Evolutionary conservation across 2,888 invertebrate species (phyloP), one percentile per base, ranked within the genome.

Genomic region (Apamea sordens): DNA sequence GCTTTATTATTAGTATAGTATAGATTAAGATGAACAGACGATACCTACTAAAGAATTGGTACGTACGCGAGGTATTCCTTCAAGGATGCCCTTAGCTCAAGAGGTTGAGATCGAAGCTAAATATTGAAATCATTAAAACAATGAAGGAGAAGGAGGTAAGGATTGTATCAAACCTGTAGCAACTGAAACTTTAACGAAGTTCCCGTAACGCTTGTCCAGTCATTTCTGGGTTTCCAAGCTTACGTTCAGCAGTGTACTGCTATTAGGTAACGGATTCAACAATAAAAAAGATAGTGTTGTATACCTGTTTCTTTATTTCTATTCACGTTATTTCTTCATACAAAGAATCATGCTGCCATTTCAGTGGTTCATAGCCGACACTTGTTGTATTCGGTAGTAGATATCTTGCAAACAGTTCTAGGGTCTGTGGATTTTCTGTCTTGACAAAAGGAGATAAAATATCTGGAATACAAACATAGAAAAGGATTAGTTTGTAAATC

Each of bases 341-440:
- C 50, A 97, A 90, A 74, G 97, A 97, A 83, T 96, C 93, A 92
- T 98, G 98, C 96, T 99, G 98, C 93, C 98, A 98, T 92, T 98
- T 98, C 32, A 99, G 92, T 15, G 98, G 99, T 96, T 99, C 99
- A 91, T 98, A 97, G 0, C 99, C 99, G 92, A 98, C 97, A 90
- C 99, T 98, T 0, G 98, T 98, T 94, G 98, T 99, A 47, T 97
- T 97, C 0, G 99, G 98, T 73, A 98, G 97, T 41, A 99, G 97
- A 94, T 99, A 99, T 87, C 99, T 97, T 0, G 99, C 99, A 96
- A 99, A 99, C 76, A 99, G 93, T 95, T 99, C 99, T 87, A 99
- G 94, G 89, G 98, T 98, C 84, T 97, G 97, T 7, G 98, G 97
- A 47, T 97, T 93, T 67, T 95, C 91, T 28, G 96, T 96, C 13